Conservation (phyloP, 2,113 vertebrate species). For the Anarrhichthys ocellatus region DNA sequence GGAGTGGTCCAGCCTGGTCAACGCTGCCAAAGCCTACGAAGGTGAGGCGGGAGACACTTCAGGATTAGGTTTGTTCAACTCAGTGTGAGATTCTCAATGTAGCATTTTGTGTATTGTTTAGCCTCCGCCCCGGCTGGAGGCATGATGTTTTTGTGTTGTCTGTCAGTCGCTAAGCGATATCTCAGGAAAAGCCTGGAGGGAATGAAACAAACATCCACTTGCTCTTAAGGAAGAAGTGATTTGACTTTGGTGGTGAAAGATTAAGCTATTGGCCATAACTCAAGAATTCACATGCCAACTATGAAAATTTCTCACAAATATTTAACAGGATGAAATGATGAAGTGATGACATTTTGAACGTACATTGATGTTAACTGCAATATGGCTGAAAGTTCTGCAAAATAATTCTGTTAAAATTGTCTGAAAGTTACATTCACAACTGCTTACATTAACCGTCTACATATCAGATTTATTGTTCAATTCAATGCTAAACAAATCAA, state of each 20-base stretch:
- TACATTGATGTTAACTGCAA: neutral
- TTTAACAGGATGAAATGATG: neutral
- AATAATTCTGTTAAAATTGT: neutral
- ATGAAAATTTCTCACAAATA: neutral
- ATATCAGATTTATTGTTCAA: neutral
- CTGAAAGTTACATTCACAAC: neutral
- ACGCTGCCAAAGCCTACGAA: conserved; percentile 91
- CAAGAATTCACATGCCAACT: neutral
- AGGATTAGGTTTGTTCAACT: conserved; percentile 21
- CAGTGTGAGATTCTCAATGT: neutral
- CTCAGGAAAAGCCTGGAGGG: neutral
- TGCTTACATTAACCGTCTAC: neutral
- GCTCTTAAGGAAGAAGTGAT: neutral
- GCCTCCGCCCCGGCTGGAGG: neutral
- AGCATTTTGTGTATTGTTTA: neutral
- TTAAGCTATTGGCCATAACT: neutral
- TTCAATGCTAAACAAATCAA: neutral
- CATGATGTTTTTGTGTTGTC: neutral
- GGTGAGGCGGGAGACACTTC: conserved; percentile 75
- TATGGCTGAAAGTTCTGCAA: neutral
- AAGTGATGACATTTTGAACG: neutral
- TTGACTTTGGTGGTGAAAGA: neutral
- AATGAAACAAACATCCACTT: neutral
- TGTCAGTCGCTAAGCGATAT: neutral
- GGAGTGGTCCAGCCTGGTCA: conserved; percentile 94